phyloP scores from a whole-genome alignment of 1,140 invertebrate species.

The Platorchestia sp. region DNA sequence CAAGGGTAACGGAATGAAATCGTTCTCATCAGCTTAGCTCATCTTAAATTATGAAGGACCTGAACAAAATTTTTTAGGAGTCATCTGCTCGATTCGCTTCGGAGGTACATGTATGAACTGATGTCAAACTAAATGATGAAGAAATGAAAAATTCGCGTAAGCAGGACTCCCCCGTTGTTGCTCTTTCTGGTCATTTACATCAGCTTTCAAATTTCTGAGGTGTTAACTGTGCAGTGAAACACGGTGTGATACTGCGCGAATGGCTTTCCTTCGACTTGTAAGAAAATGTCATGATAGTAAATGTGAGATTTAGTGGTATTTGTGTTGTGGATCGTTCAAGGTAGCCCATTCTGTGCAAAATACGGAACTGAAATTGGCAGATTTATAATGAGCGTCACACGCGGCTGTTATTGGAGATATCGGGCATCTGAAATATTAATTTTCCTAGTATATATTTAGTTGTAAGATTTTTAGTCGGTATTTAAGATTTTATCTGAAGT shows the following conservation, averaged over 20 bases:
- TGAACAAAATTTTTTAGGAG: too few relatives aligned
- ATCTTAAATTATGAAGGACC: too few relatives aligned
- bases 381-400: not conserved
- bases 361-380: not conserved
- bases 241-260: too few relatives aligned
- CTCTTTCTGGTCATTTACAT: not conserved
- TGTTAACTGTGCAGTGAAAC: too few relatives aligned
- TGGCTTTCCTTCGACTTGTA: not conserved
- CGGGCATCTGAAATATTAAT: too few relatives aligned
- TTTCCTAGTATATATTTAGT: not conserved
- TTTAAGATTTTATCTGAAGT: not conserved
- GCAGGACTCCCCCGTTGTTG: not conserved
- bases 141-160: not conserved
- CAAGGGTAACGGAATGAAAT: too few relatives aligned
- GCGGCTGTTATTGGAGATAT: not conserved
- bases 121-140: not conserved
- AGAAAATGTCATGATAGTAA: not conserved
- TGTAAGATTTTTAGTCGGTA: not conserved
- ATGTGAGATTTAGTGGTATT: too few relatives aligned
- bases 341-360: not conserved
- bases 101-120: not conserved
- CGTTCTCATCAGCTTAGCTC: too few relatives aligned
- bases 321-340: too few relatives aligned
- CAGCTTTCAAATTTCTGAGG: not conserved
- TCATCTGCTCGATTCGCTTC: too few relatives aligned